Evolutionary conservation across 1,140 invertebrate genomes (phyloP).

Genomic region (Atta texana): DNA sequence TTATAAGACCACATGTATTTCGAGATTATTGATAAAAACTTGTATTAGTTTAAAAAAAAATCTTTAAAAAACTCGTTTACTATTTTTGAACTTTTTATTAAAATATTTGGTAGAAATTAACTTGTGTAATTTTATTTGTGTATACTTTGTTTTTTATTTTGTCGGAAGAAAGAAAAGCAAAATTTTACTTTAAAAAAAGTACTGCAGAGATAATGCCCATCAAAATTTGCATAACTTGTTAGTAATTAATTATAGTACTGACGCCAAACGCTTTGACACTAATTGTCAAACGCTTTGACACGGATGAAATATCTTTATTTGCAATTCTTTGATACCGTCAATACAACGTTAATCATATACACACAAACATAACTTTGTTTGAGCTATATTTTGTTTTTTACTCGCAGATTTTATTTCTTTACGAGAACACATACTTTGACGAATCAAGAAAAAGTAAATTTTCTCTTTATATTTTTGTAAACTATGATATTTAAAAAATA

Average conservation of each 20-base stretch:
- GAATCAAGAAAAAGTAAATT: background rate
- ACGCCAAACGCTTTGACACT: background rate
- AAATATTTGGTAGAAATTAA: background rate
- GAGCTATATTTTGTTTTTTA: background rate
- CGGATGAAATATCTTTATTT: slow-evolving; percentile 15
- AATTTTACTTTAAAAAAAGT: slow-evolving; percentile 2
- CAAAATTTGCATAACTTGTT: slow-evolving; percentile 29
- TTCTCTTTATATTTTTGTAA: background rate
- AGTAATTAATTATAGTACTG: slow-evolving; percentile 19
- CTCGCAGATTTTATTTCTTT: background rate
- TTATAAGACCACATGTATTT: background rate
- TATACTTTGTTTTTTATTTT: background rate
- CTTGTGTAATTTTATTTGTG: background rate
- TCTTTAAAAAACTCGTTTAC: background rate
- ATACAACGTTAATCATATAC: background rate
- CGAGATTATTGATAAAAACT: background rate
- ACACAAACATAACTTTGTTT: background rate
- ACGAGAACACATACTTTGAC: background rate
- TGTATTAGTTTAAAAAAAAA: too few species aligned
- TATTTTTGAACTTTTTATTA: background rate
- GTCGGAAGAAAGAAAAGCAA: background rate
- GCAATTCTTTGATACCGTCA: background rate
- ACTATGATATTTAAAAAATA: background rate
- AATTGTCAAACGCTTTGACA: background rate
- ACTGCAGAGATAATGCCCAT: background rate